Conservation (phyloP, 2,797 vertebrate genomes). For the Denticeps clupeoides region DNA sequence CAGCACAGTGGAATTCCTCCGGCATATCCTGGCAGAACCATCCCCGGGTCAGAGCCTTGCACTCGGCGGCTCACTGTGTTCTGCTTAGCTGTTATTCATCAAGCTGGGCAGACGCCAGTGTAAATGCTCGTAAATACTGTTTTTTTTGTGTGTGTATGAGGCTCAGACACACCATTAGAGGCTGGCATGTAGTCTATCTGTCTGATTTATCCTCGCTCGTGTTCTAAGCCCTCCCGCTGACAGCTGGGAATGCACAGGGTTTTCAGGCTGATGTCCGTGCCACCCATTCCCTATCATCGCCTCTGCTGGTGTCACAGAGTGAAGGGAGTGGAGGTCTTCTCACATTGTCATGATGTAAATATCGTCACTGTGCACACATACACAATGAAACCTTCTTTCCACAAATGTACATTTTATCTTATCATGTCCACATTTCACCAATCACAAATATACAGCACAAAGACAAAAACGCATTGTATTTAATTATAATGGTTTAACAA, state of each 20-base stretch:
- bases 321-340: not conserved
- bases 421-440: too few species aligned
- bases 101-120: conserved; percentile 8
- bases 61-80: conserved; percentile 3
- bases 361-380: too few species aligned
- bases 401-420: too few species aligned
- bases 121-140: conserved; percentile 7
- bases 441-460: too few species aligned
- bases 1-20: conserved; percentile 15
- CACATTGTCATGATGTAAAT: too few species aligned
- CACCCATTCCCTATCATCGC: conserved; percentile 5
- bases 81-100: conserved; percentile 1
- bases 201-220: conserved; percentile 4
- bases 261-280: conserved; percentile 13
- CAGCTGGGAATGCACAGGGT: conserved; percentile 22
- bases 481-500: too few species aligned
- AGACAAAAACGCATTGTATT: too few species aligned
- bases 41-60: conserved; percentile 17
- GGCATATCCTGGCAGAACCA: conserved; percentile 18
- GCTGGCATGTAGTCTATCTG: conserved; percentile 5
- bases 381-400: too few species aligned
- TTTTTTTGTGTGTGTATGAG: conserved; percentile 7
- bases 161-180: conserved; percentile 1
- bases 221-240: conserved; percentile 14
- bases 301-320: not conserved